Percentiles rank a stretch among this genome's conserved stretches.
phyloP scores from a whole-genome alignment of 2,797 vertebrate genomes.

The Scomberomorus guttatus region DNA sequence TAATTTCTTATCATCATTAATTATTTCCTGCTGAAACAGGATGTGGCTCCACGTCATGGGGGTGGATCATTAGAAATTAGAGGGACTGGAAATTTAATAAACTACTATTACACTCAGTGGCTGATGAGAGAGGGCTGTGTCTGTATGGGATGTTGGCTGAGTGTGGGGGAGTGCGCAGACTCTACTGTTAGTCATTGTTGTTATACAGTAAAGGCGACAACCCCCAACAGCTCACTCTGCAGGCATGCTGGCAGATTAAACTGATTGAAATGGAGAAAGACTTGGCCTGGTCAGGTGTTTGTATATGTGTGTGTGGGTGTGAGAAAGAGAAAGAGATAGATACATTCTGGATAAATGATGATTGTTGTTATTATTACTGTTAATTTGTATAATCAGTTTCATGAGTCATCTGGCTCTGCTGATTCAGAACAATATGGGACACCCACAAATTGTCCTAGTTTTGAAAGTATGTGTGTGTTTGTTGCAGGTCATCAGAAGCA shows the following conservation, averaged over 20 bases:
- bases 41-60: not conserved
- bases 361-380: not conserved
- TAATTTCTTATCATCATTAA: not conserved
- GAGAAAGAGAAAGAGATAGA: not conserved
- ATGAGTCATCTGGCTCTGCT: not conserved
- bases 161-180: not conserved
- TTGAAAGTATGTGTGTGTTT: constrained; percentile 27
- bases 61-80: not conserved
- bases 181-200: constrained; percentile 39
- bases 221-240: constrained; percentile 34
- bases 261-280: not conserved
- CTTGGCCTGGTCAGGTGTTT: not conserved
- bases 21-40: not conserved
- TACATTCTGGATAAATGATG: constrained; percentile 4
- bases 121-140: not conserved
- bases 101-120: not conserved
- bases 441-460: not conserved
- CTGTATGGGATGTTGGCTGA: constrained; percentile 1
- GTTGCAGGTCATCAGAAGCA: constrained; percentile 94
- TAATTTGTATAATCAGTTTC: too few relatives aligned
- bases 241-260: constrained; percentile 24
- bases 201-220: constrained; percentile 8
- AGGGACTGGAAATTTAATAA: not conserved
- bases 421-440: too few relatives aligned
- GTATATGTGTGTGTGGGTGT: constrained; percentile 13